Percentiles rank a stretch among this genome's conserved stretches.
Evolutionary conservation across 2,113 vertebrate species (phyloP).

Genomic region (Cygnus buccinator): DNA sequence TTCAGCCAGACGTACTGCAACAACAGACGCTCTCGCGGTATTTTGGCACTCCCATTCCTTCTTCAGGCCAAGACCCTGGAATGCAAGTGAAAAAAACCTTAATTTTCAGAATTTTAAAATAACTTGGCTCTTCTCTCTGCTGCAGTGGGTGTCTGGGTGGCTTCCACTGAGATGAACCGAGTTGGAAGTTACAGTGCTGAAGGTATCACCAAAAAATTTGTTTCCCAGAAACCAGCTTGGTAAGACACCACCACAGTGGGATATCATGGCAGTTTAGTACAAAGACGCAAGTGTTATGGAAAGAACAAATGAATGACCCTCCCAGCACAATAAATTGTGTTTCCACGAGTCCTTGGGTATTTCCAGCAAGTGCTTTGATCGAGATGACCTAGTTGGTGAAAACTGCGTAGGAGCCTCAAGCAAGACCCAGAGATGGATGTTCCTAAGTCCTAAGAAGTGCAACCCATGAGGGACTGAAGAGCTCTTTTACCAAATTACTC

Average conservation of each 20-base stretch:
- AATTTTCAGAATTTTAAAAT: slow-evolving; percentile 61
- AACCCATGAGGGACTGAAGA: background rate
- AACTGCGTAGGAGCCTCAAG: background rate
- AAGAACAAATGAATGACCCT: background rate
- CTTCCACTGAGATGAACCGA: slow-evolving; percentile 28
- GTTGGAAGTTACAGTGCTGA: background rate
- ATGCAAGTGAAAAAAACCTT: slow-evolving; percentile 50
- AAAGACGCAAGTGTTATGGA: background rate
- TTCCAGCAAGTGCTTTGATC: slow-evolving; percentile 5
- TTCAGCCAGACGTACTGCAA: slow-evolving; percentile 70
- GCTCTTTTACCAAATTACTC: background rate
- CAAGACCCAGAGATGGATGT: background rate
- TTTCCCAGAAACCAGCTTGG: slow-evolving; percentile 31
- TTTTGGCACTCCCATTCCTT: slow-evolving; percentile 55
- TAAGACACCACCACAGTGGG: background rate
- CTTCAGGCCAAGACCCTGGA: slow-evolving; percentile 64
- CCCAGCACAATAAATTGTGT: background rate
- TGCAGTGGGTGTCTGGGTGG: slow-evolving; percentile 11
- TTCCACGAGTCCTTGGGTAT: background rate
- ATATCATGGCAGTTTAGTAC: background rate
- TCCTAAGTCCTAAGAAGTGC: background rate
- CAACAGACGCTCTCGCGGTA: slow-evolving; percentile 67
- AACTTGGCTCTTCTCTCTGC: slow-evolving; percentile 42
- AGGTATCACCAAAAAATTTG: slow-evolving; percentile 17
- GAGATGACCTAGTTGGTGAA: background rate